Evolutionary conservation across 2,113 vertebrate genomes (phyloP).

Genomic region (Bostrychus sinensis): DNA sequence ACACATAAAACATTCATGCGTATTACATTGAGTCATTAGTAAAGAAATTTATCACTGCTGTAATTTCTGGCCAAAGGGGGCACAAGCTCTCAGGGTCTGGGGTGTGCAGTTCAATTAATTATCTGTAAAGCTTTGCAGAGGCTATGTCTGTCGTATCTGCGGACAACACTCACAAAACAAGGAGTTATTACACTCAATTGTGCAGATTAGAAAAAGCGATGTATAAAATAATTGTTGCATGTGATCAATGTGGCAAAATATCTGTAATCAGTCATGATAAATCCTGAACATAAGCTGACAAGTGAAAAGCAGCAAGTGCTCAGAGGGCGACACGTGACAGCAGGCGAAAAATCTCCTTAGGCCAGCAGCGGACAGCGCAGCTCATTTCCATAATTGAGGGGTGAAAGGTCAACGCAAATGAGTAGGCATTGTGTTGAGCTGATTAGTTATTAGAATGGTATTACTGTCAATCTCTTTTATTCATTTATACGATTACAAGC

Average conservation of each 20-base stretch:
- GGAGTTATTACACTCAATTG: conserved; percentile 41
- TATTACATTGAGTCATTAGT: conserved; percentile 70
- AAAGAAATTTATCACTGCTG: conserved; percentile 67
- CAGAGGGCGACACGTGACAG: conserved; percentile 64
- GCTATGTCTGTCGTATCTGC: conserved; percentile 24
- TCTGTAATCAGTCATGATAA: background rate
- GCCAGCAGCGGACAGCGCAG: conserved; percentile 64
- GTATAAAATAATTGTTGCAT: background rate
- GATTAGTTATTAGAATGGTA: conserved; percentile 83
- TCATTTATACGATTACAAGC: conserved; percentile 75
- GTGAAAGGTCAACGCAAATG: conserved; percentile 82
- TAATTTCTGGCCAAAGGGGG: conserved; percentile 57
- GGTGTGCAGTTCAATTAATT: conserved; percentile 60
- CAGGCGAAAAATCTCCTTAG: conserved; percentile 72
- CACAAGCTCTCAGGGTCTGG: conserved; percentile 47
- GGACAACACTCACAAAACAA: conserved; percentile 19
- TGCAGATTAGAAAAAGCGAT: conserved; percentile 3
- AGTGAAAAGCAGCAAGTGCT: conserved; percentile 34
- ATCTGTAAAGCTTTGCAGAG: conserved; percentile 46
- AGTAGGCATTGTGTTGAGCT: conserved; percentile 77
- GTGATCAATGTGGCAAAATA: background rate
- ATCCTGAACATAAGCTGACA: conserved; percentile 17
- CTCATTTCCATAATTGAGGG: conserved; percentile 83
- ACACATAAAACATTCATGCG: conserved; percentile 49
- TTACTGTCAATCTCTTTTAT: conserved; percentile 80